A percentile compares a stretch with the other conserved stretches of the same genome.
Evolutionary conservation across 1,140 invertebrate species (phyloP).

Genomic region (Caenorhabditis briggsae): DNA sequence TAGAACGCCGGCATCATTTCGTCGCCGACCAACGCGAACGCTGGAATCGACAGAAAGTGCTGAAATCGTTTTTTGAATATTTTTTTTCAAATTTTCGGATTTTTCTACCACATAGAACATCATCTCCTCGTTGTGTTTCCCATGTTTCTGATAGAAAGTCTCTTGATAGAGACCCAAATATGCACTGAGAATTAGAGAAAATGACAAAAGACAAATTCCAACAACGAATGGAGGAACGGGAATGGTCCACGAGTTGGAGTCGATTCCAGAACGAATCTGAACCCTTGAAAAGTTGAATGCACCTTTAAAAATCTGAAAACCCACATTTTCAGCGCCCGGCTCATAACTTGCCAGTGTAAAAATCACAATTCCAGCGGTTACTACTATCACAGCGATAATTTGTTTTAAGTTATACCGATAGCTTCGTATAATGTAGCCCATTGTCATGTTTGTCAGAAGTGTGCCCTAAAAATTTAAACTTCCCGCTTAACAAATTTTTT

Average conservation of each 20-base stretch:
- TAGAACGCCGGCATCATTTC: constrained; percentile 68
- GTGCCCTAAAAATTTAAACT: constrained; percentile 83
- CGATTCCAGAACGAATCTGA: constrained; percentile 36
- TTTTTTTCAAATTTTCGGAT: not conserved
- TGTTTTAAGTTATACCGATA: constrained; percentile 87
- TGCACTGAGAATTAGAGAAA: constrained; percentile 91
- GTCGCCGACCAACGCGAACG: constrained; percentile 83
- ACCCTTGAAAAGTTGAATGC: too few species aligned
- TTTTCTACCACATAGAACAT: constrained; percentile 87
- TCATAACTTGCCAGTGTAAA: constrained; percentile 84
- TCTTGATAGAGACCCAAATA: constrained; percentile 97
- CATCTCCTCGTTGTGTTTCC: constrained; percentile 92
- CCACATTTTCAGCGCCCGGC: constrained; percentile 80
- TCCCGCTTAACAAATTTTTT: not conserved
- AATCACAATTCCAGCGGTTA: constrained; percentile 89
- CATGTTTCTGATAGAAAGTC: constrained; percentile 86
- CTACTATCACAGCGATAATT: constrained; percentile 90
- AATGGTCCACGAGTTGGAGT: constrained; percentile 3
- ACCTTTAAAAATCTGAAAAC: too few species aligned
- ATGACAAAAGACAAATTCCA: constrained; percentile 86
- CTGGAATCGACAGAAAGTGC: constrained; percentile 88
- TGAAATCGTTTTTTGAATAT: constrained; percentile 62
- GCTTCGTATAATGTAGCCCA: constrained; percentile 91
- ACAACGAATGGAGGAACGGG: constrained; percentile 46
- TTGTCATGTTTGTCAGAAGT: constrained; percentile 95